phyloP scores from a whole-genome alignment of 1,140 invertebrate species.

The Drosophila pruinosa region DNA sequence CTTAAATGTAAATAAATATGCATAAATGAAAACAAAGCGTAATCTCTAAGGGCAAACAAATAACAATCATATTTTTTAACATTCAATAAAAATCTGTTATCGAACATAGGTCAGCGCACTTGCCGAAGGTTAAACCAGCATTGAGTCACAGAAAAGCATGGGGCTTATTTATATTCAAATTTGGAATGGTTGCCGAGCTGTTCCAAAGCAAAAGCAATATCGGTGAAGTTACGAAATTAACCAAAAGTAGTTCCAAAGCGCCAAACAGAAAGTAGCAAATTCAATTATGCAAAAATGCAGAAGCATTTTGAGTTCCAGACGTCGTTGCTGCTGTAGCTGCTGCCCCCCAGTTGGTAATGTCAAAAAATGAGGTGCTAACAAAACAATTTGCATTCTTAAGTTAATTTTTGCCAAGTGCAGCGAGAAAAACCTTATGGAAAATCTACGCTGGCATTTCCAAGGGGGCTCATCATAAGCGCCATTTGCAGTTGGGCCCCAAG shows the following conservation, averaged over 20 bases:
- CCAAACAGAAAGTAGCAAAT: background rate
- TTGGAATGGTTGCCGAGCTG: background rate
- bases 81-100: no score
- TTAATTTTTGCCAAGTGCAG: constrained; percentile 58
- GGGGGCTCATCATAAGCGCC: constrained; percentile 66
- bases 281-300: constrained; percentile 75
- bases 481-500: constrained; percentile 23
- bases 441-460: constrained; percentile 47
- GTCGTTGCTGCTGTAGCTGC: constrained; percentile 15
- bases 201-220: background rate
- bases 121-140: no score
- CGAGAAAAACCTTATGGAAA: constrained; percentile 49
- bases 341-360: constrained; percentile 56
- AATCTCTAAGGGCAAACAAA: no score
- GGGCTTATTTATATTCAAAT: background rate
- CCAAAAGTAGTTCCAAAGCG: background rate
- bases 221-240: background rate
- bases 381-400: constrained; percentile 83
- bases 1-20: no score
- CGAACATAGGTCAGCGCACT: no score
- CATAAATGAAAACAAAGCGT: no score
- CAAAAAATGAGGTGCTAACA: constrained; percentile 82
- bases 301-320: constrained; percentile 52
- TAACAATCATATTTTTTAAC: no score
- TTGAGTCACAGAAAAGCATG: no score